phyloP scores from a whole-genome alignment of 2,113 vertebrate species.

The Perccottus glenii region DNA sequence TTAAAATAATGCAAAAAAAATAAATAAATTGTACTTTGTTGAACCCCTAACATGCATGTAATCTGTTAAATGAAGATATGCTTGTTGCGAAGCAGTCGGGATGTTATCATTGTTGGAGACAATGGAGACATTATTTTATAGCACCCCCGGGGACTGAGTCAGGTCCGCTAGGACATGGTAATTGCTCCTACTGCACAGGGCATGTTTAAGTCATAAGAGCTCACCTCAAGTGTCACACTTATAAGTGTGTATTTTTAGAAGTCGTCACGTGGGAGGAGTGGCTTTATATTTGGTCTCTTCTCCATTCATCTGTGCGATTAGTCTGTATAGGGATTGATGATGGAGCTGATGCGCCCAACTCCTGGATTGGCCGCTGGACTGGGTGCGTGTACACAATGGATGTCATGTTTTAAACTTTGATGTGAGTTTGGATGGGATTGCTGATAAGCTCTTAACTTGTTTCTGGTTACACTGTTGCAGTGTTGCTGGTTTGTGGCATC shows the following conservation, averaged over 20 bases:
- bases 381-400: not conserved
- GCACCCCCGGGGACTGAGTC: too few species aligned
- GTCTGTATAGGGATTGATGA: not conserved
- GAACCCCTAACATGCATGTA: too few species aligned
- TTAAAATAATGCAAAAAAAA: too few species aligned
- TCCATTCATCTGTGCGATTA: not conserved
- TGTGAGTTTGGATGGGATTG: not conserved
- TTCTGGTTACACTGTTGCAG: slow-evolving; percentile 13
- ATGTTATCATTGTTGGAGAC: too few species aligned
- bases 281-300: not conserved
- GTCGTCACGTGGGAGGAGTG: slow-evolving; percentile 1
- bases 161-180: too few species aligned
- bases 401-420: too few species aligned
- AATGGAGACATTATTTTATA: too few species aligned
- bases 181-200: too few species aligned
- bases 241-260: not conserved
- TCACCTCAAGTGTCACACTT: not conserved
- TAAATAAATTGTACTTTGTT: too few species aligned
- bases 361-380: not conserved
- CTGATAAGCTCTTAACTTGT: not conserved
- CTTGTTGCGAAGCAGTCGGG: too few species aligned
- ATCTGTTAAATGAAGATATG: too few species aligned
- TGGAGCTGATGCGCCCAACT: not conserved
- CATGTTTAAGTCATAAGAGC: too few species aligned
- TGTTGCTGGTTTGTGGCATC: not conserved